Base-by-base conservation (phyloP, 2,888 invertebrate genomes). In the Ptychoptera albimana region DNA sequence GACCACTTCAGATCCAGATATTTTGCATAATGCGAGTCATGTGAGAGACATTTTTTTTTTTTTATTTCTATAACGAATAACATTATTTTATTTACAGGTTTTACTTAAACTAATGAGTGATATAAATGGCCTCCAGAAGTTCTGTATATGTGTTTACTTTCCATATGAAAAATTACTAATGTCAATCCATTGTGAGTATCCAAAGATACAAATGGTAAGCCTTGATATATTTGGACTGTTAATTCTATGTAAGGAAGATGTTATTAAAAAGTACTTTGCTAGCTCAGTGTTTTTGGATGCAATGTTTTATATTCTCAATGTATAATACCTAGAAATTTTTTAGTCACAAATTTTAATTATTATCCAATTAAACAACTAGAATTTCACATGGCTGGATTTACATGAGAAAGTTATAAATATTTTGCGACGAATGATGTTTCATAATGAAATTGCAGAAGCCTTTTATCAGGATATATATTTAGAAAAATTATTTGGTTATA, bases 221-320 rank as follows among this genome's bases (percentile, higher is more conserved):
- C 37, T 5, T 32, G 43, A 15, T n/a, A 45, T 11, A 13, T 40
- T 9, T 12, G 40, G 6, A 12, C 40, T 9, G 9, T 12, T 42
- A 42, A 43, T 45, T 3, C 35, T 15, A 30, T 38, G 30, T 16
- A 35, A 31, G 11, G 15, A 29, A 13, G 41, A 40, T 9, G 39
- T 41, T 9, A 47, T 37, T 8, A 29, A 44, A 9, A n/a, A 14
- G 1, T 23, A 31, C 15, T 45, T 45, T 16, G 16, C 39, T 2
- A 45, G 46, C 14, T 14, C 30, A 13, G 9, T 12, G 14, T 47
- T 48, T 40, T 48, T 48, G n/a, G 43, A 47, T 9, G 37, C 42
- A 39, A 39, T 45, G 30, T 50, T 48, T 39, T 42, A 43, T 15
- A 39, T 50, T 8, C 12, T 50, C 7, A 46, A 50, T 12, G 43